Base-by-base conservation (phyloP, 2,888 invertebrate genomes). In the Pandemis heparana region DNA sequence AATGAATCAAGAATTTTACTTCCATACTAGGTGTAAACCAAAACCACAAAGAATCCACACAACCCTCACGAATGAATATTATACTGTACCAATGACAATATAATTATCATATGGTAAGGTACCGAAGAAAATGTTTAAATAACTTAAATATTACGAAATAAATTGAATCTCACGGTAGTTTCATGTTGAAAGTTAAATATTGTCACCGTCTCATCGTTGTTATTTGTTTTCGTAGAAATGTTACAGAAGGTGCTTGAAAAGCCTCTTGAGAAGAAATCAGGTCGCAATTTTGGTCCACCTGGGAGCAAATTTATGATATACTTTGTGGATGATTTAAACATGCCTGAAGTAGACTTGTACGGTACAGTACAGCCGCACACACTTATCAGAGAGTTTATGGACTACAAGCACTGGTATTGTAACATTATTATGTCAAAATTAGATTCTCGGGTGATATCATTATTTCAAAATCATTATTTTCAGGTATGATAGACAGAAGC, bases 281-380 rank as follows among this genome's bases (percentile, higher is more conserved):
- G 99, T 0, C 96, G 98, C 71, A 98, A 97, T 87, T 99, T 96
- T 85, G 99, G 98, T 0, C 99, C 99, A 0, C 98, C 98, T 0
- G 99, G 98, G n/a, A 97, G 96, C 85, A 98, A 98, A 89, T 96
- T 96, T 32, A 96, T 99, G 95, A 96, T 99, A 70, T 99, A 99
- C 90, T 99, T 99, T 88, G 96, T 99, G 73, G 99, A 99, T 84
- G 99, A 99, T 83, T 96, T 99, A 96, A 99, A 99, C 87, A 99
- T 99, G 98, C 99, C 99, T 0, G 98, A 98, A 93, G 98, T 99
- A 4, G 99, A 99, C 88, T 96, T 96, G 71, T 99, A 99, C 88
- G 98, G 97, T 73, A 99, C 99, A 0, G 99, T 99, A 14, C 99
- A 99, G 86, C 98, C 99, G 0, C 99, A 99, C 84, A 99, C 99